phyloP scores from a whole-genome alignment of 2,113 vertebrate species.

The Actenoides hombroni region DNA sequence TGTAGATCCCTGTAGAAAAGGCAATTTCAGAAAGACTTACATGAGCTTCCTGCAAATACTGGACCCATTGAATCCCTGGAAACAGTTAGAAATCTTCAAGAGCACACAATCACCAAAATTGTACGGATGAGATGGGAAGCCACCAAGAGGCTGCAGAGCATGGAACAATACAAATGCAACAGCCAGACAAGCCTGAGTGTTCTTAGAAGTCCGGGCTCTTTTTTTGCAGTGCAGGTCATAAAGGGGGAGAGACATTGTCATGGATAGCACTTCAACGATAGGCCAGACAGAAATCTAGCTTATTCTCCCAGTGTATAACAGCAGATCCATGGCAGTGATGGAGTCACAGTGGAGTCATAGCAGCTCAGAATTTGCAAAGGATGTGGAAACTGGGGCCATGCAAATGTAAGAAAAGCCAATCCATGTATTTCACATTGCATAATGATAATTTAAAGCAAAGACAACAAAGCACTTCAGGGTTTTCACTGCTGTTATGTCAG shows the following conservation, averaged over 20 bases:
- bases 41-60: background rate
- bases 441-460: background rate
- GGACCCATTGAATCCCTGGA: background rate
- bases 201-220: background rate
- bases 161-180: background rate
- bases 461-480: background rate
- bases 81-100: background rate
- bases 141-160: background rate
- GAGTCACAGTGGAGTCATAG: background rate
- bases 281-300: background rate
- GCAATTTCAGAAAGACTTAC: background rate
- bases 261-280: background rate
- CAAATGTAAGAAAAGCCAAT: background rate
- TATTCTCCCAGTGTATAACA: accelerated
- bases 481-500: background rate
- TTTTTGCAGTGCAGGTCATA: background rate
- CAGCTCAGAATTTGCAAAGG: background rate
- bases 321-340: accelerated
- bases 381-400: background rate
- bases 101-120: background rate
- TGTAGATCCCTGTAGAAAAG: background rate
- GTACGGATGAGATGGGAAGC: background rate
- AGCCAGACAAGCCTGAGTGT: background rate
- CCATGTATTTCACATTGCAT: background rate
- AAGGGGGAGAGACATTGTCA: background rate